A percentile compares a stretch with the other conserved stretches of the same genome.
These are phyloP conservation scores for Cloeon dipterum DNA, from an alignment of 2,888 invertebrate species.

Conservation along the genomic window DNA sequence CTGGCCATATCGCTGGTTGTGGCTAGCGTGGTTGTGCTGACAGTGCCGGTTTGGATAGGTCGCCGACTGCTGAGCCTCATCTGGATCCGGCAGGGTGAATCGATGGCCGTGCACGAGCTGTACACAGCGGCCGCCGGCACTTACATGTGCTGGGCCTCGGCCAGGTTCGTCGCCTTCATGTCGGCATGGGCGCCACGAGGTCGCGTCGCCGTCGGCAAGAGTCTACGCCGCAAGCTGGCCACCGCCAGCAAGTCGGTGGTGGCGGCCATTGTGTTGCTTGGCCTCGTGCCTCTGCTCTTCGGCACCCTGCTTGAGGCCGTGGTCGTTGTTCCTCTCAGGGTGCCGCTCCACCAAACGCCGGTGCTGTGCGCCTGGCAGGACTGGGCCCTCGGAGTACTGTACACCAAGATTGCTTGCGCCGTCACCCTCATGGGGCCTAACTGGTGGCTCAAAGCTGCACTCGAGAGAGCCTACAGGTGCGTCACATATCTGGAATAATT, in stretches of 20 bases:
- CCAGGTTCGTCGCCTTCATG: constrained; percentile 58
- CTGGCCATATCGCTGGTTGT: constrained; percentile 65
- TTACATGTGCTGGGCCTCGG: constrained; percentile 85
- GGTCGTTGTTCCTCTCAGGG: constrained; percentile 71
- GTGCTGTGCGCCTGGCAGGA: constrained; percentile 81
- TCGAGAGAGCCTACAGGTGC: constrained; percentile 70
- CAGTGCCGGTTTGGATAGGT: constrained; percentile 79
- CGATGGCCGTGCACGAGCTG: constrained; percentile 57
- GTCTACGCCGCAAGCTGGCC: constrained; percentile 17
- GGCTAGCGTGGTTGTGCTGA: constrained; percentile 62
- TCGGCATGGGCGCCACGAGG: constrained; percentile 15
- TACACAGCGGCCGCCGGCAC: constrained; percentile 90
- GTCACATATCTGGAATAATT: no score
- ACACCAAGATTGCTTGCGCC: constrained; percentile 93
- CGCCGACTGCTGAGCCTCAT: constrained; percentile 18
- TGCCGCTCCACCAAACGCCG: constrained; percentile 78
- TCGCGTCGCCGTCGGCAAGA: constrained; percentile 36
- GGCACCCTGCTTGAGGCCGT: constrained; percentile 80
- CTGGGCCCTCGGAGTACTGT: constrained; percentile 93
- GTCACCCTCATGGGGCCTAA: constrained; percentile 87
- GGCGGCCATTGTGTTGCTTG: constrained; percentile 44
- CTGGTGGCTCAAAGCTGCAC: constrained; percentile 74
- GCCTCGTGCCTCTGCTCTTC: constrained; percentile 76
- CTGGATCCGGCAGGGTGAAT: neutral
- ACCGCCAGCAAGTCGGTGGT: constrained; percentile 47